Evolutionary conservation across 2,113 vertebrate species (phyloP), one percentile per base, ranked within the genome.

Genomic region (Crotalus horridus): DNA sequence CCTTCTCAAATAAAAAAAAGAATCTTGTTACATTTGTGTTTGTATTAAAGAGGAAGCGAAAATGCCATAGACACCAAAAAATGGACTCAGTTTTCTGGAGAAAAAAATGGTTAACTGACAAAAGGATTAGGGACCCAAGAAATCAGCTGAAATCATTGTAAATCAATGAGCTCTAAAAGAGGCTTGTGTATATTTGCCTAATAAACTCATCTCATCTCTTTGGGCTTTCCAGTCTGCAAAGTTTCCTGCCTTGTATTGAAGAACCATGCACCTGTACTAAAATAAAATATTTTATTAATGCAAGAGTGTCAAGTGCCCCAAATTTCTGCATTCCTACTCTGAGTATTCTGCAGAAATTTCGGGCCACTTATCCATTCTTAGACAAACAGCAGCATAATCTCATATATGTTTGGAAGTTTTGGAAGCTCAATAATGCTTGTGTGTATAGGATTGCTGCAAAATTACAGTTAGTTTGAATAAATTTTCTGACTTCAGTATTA

Each of bases 1-100:
- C 94, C 95, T 59, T 91, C 29, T 59, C 94, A 88, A 90, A 90
- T 90, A 11, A 26, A 95, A 96, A 95, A 81, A 94, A 95, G 96
- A 93, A 95, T 95, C 94, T 85, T 93, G 93, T 96, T 97, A 93
- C 85, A 92, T 96, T 97, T 94, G 96, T 96, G 94, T 91, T 91
- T 94, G 96, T 96, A 96, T 55, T 97, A 95, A 29, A 95, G 81
- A 86, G 92, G 89, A 85, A 93, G 93, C 92, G 91, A 87, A 91
- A 94, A 96, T 94, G 94, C 96, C 95, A 96, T 95, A 93, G 95
- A 95, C 96, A 95, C 93, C 90, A 94, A 91, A 96, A 94, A 94
- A 85, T 96, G 94, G 93, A 96, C 90, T 97, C 81, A 95, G 92
- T 92, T 96, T 94, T 93, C 74, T 92, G 92, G 95, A 94, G 95